These are phyloP conservation scores for Saturnia japonica DNA, from an alignment of 2,888 invertebrate species.

Conservation along the genomic window DNA sequence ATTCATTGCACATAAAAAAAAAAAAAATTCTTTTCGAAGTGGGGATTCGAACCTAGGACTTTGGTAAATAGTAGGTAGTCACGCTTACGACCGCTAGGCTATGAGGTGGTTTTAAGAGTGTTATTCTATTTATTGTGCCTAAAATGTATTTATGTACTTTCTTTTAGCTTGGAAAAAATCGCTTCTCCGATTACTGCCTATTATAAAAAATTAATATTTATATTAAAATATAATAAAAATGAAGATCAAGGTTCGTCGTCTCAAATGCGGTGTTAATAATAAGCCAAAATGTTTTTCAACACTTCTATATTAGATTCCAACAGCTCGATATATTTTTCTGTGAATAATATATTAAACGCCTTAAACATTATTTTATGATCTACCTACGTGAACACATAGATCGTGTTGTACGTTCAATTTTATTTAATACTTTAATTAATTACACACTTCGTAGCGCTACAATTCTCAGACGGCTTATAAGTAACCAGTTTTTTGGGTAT, in stretches of 20 bases:
- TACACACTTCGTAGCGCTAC: not conserved
- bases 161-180: no score
- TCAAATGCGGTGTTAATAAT: not conserved
- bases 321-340: not conserved
- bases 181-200: not conserved
- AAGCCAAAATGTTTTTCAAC: not conserved
- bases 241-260: not conserved
- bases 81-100: no score
- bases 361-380: not conserved
- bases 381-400: not conserved
- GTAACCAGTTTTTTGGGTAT: not conserved
- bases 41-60: no score
- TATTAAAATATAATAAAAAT: slow-evolving; percentile 3
- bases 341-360: not conserved
- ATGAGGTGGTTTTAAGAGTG: no score
- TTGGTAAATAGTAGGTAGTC: no score
- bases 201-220: not conserved
- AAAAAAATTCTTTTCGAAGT: no score
- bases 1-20: no score
- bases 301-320: slow-evolving; percentile 3
- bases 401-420: not conserved
- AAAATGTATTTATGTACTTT: no score
- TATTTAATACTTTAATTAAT: not conserved
- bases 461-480: not conserved
- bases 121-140: no score